Evolutionary conservation across 1,140 invertebrate species (phyloP), one percentile per base, ranked within the genome.

Genomic region (Drosophila oshimai): DNA sequence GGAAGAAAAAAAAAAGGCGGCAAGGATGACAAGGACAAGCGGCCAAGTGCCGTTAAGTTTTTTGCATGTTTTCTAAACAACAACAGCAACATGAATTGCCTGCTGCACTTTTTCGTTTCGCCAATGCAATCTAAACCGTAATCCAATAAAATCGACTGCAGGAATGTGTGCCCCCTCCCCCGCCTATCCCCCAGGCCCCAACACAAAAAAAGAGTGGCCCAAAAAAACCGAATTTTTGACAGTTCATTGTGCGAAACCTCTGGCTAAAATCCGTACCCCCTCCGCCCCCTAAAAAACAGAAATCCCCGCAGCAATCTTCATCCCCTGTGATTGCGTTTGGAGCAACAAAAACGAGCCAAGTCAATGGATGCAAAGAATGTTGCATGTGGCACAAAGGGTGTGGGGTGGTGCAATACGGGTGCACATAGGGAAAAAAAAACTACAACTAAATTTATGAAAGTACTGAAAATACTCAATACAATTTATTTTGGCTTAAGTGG

Each of bases 51-150:
- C 50, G 68, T 74, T 72, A 74, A 74, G 71, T 78, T 71, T 83
- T 81, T 84, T 74, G 57, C 72, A 86, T 86, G 80, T 86, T 86
- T 86, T 86, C 81, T 86, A 86, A 86, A 87, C 80, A 86, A 86
- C 58, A 69, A 45, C 47, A 51, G 36, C 20, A 49, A 72, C 17
- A 64, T n/a, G 15, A 46, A 50, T 58, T 39, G 62, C 62, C 62
- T 47, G 62, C 58, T 65, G 28, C 65, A 84, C 54, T 84, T 79
- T 86, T 74, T 62, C 68, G 45, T 86, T 74, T 62, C 68, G 45
- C 49, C 65, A 86, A 57, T 87, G 80, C 80, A 86, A 86, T 86
- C 80, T 80, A 86, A 86, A 86, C 81, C 80, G 76, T 87, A 86
- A 86, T 86, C 80, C 80, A 86, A 86, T 86, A 86, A 86, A 87